phyloP scores from a whole-genome alignment of 1,140 invertebrate species.

The Platyscapa corneri region DNA sequence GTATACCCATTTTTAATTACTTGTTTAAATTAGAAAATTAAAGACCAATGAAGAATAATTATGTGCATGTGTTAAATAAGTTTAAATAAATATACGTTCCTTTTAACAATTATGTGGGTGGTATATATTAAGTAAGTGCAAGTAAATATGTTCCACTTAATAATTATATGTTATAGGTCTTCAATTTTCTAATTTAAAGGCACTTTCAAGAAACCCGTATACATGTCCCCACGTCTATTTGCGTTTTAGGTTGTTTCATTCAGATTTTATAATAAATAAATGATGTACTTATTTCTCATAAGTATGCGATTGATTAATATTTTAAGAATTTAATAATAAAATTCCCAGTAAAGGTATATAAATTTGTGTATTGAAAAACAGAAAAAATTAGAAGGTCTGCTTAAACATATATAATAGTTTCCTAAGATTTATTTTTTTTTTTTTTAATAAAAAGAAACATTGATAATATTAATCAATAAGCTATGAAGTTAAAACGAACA shows the following conservation, averaged over 20 bases:
- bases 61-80: too few species aligned
- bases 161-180: not conserved
- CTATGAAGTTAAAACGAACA: not conserved
- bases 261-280: not conserved
- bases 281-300: not conserved
- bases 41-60: not conserved
- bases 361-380: not conserved
- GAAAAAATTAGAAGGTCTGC: not conserved
- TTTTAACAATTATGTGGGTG: too few species aligned
- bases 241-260: too few species aligned
- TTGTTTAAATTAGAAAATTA: not conserved
- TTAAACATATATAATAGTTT: too few species aligned
- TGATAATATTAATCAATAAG: too few species aligned
- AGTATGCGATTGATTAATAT: not conserved
- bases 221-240: too few species aligned
- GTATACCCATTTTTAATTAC: not conserved
- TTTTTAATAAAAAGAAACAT: too few species aligned
- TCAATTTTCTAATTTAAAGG: not conserved
- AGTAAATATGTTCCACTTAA: too few species aligned
- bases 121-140: too few species aligned
- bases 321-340: too few species aligned
- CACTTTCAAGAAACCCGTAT: not conserved
- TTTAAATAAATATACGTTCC: not conserved
- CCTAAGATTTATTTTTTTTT: too few species aligned
- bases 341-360: not conserved